Base-by-base conservation (phyloP, 1,140 invertebrate genomes). In the Drosophila triauraria region DNA sequence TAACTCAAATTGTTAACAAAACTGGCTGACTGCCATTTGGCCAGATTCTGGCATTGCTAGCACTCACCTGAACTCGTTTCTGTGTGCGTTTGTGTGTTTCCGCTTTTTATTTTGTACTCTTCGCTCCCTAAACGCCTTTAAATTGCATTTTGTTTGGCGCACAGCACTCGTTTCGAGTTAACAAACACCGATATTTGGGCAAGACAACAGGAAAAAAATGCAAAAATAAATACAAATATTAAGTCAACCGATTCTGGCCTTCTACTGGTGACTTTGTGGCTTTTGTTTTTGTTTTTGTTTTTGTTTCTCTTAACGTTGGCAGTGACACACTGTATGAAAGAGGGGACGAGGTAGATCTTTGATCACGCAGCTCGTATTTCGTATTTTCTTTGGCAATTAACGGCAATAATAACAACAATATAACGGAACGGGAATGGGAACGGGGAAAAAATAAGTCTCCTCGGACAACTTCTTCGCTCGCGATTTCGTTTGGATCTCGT, bases 131-230 rank as follows among this genome's bases (percentile, higher is more conserved):
- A 78, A 75, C 64, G 57, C 60, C 53, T 35, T 77, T 51, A 46
- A 71, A 61, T 81, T 77, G 77, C 81, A 84, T 84, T 81, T 85
- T 84, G 80, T 38, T 68, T 46, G 42, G 47, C 47, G 58, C 56
- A 75, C 44, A 67, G 53, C 59, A 44, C 38, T 46, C 44, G 32
- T 17, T 62, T 62, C 43, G 54, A 47, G 32, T 48, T 30, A 27
- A 48, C 65, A 69, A 38, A 54, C 27, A 50, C 61, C 12, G 30
- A 47, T 44, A 32, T 71, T 27, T 27, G 42, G 27, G 53, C 57
- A 65, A 32, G 57, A 65, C 54, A 56, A 57, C 62, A 65, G 57
- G 27, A 61, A 64, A 64, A 64, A 44, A 64, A 43, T 59, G 57
- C 56, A 44, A 62, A 30, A 61, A 64, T 40, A 56, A 56, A 40